Percentiles rank a stretch among this genome's conserved stretches.
These are phyloP conservation scores for Mormyrus lacerda DNA, from an alignment of 2,113 vertebrate genomes.

Conservation along the genomic window DNA sequence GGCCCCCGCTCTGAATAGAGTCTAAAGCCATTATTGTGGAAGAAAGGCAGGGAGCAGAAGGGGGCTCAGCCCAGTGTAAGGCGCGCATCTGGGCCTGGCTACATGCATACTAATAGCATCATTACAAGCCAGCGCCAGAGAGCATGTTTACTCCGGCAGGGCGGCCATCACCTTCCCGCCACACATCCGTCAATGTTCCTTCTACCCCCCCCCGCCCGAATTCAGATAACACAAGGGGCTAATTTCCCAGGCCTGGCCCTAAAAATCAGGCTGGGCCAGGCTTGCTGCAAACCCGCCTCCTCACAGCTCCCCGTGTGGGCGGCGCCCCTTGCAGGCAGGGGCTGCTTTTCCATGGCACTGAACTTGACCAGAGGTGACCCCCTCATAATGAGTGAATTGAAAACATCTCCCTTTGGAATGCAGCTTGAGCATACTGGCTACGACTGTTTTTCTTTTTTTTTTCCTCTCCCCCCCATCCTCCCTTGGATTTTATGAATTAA, in stretches of 20 bases:
- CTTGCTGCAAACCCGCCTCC: conserved; percentile 77
- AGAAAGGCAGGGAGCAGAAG: conserved; percentile 29
- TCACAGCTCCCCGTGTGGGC: conserved; percentile 77
- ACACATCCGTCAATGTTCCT: conserved; percentile 81
- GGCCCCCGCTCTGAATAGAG: conserved; percentile 62
- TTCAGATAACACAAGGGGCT: conserved; percentile 85
- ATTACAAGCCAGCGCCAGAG: conserved; percentile 79
- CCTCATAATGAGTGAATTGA: conserved; percentile 98
- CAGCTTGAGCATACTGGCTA: conserved; percentile 79
- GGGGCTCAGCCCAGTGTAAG: conserved; percentile 74
- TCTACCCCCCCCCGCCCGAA: conserved; percentile 54
- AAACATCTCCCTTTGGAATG: conserved; percentile 99
- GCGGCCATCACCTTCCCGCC: conserved; percentile 78
- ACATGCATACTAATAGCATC: conserved; percentile 92
- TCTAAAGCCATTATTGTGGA: conserved; percentile 67
- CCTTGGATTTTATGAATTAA: conserved; percentile 80
- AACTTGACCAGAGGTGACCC: conserved; percentile 93
- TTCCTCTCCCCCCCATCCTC: conserved; percentile 19
- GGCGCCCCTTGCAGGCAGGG: conserved; percentile 73
- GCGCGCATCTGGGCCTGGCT: conserved; percentile 82
- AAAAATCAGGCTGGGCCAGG: conserved; percentile 76
- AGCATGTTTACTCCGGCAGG: conserved; percentile 85
- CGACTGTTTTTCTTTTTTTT: conserved; percentile 62
- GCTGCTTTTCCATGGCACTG: conserved; percentile 91
- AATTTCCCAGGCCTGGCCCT: conserved; percentile 85